phyloP scores from a whole-genome alignment of 2,888 invertebrate species.

The Pollenia griseotomentosa region DNA sequence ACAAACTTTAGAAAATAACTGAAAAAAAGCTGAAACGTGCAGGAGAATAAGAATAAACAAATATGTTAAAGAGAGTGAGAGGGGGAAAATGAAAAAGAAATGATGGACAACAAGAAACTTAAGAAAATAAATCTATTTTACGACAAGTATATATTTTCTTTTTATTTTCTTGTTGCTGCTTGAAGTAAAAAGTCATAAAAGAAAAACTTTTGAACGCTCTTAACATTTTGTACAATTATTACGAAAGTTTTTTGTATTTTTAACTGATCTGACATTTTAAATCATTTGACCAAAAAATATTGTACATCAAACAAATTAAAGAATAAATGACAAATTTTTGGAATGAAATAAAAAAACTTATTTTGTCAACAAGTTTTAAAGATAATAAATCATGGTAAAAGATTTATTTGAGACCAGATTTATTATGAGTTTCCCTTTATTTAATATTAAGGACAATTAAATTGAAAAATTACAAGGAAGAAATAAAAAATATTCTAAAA shows the following conservation, averaged over 20 bases:
- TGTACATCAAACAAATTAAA: constrained; percentile 19
- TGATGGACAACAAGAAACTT: constrained; percentile 24
- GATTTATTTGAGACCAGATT: constrained; percentile 7
- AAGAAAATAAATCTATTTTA: constrained; percentile 10
- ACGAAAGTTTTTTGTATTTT: too few species aligned
- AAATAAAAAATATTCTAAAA: background rate
- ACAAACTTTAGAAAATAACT: background rate
- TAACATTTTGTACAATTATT: too few species aligned
- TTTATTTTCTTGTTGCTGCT: too few species aligned
- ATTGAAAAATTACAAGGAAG: background rate
- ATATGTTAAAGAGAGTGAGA: too few species aligned
- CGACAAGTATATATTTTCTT: too few species aligned
- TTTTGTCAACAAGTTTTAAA: constrained; percentile 29
- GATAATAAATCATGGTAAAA: constrained; percentile 25
- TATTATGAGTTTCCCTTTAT: background rate
- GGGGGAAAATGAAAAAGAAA: background rate
- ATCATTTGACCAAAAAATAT: background rate
- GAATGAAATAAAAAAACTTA: background rate
- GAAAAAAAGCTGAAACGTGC: background rate
- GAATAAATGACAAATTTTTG: background rate
- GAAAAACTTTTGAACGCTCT: too few species aligned
- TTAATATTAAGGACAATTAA: background rate
- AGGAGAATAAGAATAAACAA: background rate
- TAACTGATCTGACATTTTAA: background rate
- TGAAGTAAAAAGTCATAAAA: too few species aligned